phyloP scores from a whole-genome alignment of 2,888 invertebrate species.

The Barypeithes pellucidus region DNA sequence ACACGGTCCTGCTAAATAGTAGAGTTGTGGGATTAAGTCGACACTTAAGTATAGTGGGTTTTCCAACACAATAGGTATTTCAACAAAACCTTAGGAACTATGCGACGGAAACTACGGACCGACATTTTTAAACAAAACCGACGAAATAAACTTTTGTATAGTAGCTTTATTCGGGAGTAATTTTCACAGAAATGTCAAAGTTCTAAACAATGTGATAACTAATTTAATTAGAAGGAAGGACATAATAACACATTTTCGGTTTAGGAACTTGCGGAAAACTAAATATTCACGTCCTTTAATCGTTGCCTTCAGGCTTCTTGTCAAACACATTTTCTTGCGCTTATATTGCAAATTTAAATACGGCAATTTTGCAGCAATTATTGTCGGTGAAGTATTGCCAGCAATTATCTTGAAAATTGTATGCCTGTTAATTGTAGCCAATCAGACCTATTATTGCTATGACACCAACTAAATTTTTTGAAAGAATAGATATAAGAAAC shows the following conservation, averaged over 20 bases:
- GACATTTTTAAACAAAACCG: constrained; percentile 33
- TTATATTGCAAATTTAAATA: too few relatives aligned
- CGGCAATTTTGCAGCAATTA: too few relatives aligned
- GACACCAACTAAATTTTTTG: too few relatives aligned
- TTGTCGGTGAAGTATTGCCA: too few relatives aligned
- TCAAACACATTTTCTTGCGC: too few relatives aligned
- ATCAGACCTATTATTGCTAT: too few relatives aligned
- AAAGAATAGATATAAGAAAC: too few relatives aligned
- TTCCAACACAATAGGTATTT: constrained; percentile 37
- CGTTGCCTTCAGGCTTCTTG: too few relatives aligned
- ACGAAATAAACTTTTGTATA: constrained; percentile 18
- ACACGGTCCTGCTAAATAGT: constrained; percentile 53
- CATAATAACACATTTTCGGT: not conserved
- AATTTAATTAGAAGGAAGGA: constrained; percentile 7
- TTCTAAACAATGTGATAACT: constrained; percentile 16
- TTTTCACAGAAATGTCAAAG: constrained; percentile 16
- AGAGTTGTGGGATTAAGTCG: constrained; percentile 40
- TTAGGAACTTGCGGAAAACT: not conserved
- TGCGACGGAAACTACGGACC: constrained; percentile 30
- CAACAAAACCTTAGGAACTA: constrained; percentile 37
- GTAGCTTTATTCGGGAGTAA: constrained; percentile 10
- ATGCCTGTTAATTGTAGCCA: too few relatives aligned
- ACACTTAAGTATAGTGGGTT: constrained; percentile 37
- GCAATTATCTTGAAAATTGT: too few relatives aligned
- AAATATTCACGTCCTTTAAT: too few relatives aligned